phyloP scores from a whole-genome alignment of 2,888 invertebrate species.

The Dasypogon diadema region DNA sequence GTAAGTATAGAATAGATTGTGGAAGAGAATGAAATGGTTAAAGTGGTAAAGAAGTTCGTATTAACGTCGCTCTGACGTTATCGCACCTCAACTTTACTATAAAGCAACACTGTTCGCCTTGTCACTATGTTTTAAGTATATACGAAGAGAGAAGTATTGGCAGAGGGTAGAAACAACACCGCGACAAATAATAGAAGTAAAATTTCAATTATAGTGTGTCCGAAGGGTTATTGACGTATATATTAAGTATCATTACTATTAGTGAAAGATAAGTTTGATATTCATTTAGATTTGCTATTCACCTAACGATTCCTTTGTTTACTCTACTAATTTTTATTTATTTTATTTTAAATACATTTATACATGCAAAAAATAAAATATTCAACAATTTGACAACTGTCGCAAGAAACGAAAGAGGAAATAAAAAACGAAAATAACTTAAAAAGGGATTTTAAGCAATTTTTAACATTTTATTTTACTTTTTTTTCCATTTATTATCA shows the following conservation, averaged over 20 bases:
- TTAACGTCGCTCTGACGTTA: neutral
- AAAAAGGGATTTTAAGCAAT: neutral
- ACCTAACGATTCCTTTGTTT: constrained; percentile 22
- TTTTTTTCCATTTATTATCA: constrained; percentile 36
- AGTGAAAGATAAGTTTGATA: constrained; percentile 34
- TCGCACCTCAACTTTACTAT: neutral
- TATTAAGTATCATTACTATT: constrained; percentile 47
- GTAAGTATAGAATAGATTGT: constrained; percentile 30
- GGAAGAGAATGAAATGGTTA: constrained; percentile 26
- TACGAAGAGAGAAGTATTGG: constrained; percentile 30
- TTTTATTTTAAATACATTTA: constrained; percentile 57
- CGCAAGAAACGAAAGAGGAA: neutral
- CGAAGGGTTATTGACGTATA: constrained; percentile 36
- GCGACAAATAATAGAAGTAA: constrained; percentile 54
- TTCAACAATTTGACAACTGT: constrained; percentile 54
- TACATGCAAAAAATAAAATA: constrained; percentile 58
- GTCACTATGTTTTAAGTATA: neutral
- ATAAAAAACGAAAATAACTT: neutral
- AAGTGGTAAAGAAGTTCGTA: constrained; percentile 34
- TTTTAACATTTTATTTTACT: constrained; percentile 33
- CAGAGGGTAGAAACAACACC: constrained; percentile 54
- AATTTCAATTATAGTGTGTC: constrained; percentile 25
- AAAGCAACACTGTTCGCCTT: constrained; percentile 13
- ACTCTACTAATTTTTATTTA: constrained; percentile 47
- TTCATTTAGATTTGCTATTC: constrained; percentile 37